Evolutionary conservation across 64 coral and sea anemone genomes (phyloP).

Genomic region (Montipora efflorescens): DNA sequence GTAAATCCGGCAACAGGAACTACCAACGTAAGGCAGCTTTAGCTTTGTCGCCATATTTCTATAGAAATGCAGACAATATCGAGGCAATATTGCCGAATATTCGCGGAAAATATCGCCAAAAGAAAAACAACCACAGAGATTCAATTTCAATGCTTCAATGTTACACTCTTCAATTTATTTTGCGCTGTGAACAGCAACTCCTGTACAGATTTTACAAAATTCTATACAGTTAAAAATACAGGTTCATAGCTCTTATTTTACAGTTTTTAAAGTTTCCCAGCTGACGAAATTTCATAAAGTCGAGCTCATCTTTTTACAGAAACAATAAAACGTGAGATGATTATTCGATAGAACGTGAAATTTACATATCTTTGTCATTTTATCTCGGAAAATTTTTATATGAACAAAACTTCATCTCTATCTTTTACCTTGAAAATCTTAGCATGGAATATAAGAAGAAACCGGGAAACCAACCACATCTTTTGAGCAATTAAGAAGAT

Average conservation of each 20-base stretch:
- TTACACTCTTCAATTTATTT: constrained; percentile 76
- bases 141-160: neutral
- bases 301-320: constrained; percentile 24
- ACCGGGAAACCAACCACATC: constrained; percentile 56
- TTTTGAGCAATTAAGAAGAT: constrained; percentile 58
- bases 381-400: neutral
- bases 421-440: neutral
- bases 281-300: constrained; percentile 30
- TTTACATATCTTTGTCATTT: constrained; percentile 85
- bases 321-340: neutral
- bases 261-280: constrained; percentile 67
- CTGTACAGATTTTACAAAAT: constrained; percentile 98
- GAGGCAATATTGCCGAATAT: neutral
- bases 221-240: constrained; percentile 99
- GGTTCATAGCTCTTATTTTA: constrained; percentile 83
- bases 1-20: neutral
- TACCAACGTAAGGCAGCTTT: no score
- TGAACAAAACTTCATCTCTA: constrained; percentile 28
- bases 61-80: neutral
- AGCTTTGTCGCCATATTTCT: neutral
- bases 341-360: constrained; percentile 69
- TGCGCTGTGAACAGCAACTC: constrained; percentile 61
- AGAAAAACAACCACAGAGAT: neutral
- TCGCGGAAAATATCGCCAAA: neutral
- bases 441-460: constrained; percentile 42